These are phyloP conservation scores for Xenopus borealis DNA, from an alignment of 2,113 vertebrate species.

Conservation along the genomic window DNA sequence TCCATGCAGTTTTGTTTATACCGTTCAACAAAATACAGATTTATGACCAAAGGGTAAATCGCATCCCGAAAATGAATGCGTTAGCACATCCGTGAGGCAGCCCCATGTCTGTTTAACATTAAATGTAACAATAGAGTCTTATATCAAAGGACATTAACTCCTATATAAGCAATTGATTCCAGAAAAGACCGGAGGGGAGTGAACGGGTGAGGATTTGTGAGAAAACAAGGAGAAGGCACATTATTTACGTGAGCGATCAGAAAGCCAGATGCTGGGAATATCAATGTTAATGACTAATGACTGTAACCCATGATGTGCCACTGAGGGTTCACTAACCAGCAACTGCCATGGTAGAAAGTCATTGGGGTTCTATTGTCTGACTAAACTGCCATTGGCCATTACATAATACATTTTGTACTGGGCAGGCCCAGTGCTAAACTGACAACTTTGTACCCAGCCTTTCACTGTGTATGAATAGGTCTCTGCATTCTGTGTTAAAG, in stretches of 20 bases:
- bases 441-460: too few species aligned
- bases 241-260: constrained; percentile 28
- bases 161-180: constrained; percentile 59
- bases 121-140: constrained; percentile 55
- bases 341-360: too few species aligned
- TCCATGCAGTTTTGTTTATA: constrained; percentile 54
- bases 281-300: too few species aligned
- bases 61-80: constrained; percentile 56
- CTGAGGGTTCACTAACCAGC: neutral
- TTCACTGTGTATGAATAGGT: too few species aligned
- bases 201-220: constrained; percentile 54
- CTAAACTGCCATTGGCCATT: too few species aligned
- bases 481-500: too few species aligned
- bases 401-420: too few species aligned
- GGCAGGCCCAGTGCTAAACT: too few species aligned
- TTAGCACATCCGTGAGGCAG: constrained; percentile 53
- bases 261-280: constrained; percentile 28
- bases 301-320: too few species aligned
- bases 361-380: too few species aligned
- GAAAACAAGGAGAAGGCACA: constrained; percentile 45
- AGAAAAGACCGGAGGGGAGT: constrained; percentile 57
- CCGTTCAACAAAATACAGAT: constrained; percentile 57
- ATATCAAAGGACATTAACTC: constrained; percentile 59
- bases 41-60: constrained; percentile 57
- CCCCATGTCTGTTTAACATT: constrained; percentile 60